These are phyloP conservation scores for Chascanopsetta lugubris DNA, from an alignment of 2,113 vertebrate genomes.

Conservation along the genomic window DNA sequence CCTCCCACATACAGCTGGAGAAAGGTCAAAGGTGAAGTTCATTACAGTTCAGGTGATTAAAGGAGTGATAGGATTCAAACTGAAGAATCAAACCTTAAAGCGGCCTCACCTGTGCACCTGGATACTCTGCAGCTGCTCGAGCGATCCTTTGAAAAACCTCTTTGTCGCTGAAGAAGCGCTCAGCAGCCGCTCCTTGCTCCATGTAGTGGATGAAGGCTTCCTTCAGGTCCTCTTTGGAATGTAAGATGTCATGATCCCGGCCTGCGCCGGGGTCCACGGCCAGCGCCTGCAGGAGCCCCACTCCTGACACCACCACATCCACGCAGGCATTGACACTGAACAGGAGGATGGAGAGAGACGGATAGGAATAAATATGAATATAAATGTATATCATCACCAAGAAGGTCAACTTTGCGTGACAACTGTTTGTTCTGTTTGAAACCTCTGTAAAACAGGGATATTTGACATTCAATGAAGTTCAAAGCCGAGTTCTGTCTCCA, in stretches of 20 bases:
- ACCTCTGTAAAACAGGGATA: too few relatives aligned
- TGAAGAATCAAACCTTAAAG: too few relatives aligned
- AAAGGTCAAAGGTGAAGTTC: not conserved
- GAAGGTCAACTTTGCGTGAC: too few relatives aligned
- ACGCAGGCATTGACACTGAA: slow-evolving; percentile 94
- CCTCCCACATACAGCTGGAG: slow-evolving; percentile 94
- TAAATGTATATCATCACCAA: too few relatives aligned
- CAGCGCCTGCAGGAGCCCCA: slow-evolving; percentile 89
- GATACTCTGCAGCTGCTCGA: slow-evolving; percentile 83
- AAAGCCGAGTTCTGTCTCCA: not conserved
- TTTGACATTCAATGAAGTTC: not conserved
- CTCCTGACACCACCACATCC: slow-evolving; percentile 93
- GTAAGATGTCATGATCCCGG: slow-evolving; percentile 85
- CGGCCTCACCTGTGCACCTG: slow-evolving; percentile 86
- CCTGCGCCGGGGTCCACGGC: slow-evolving; percentile 83
- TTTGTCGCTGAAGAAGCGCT: slow-evolving; percentile 91
- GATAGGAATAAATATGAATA: not conserved
- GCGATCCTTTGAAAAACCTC: slow-evolving; percentile 87
- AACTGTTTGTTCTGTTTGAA: too few relatives aligned
- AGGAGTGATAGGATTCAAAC: too few relatives aligned
- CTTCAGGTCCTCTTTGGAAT: slow-evolving; percentile 84
- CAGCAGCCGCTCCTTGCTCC: slow-evolving; percentile 90
- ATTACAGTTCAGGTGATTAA: not conserved
- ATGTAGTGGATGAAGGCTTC: slow-evolving; percentile 92
- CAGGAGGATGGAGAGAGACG: not conserved